These are phyloP conservation scores for Monopis laevigella DNA, from an alignment of 2,888 invertebrate species.

Conservation along the genomic window DNA sequence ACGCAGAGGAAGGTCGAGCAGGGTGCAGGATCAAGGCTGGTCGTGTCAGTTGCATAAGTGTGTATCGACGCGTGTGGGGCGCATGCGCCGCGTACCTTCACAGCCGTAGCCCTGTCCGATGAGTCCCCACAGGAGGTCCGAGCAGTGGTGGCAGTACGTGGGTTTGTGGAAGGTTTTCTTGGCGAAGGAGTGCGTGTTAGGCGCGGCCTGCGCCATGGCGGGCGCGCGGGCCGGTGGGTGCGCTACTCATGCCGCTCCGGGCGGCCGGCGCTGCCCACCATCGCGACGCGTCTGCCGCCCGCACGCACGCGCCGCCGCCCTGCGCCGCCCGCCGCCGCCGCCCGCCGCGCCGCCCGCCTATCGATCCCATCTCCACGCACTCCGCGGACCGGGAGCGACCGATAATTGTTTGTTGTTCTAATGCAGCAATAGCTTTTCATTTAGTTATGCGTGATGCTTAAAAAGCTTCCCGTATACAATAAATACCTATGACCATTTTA, in stretches of 20 bases:
- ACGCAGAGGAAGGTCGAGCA: slow-evolving; percentile 24
- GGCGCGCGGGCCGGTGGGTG: slow-evolving; percentile 63
- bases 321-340: slow-evolving; percentile 29
- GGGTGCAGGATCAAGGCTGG: slow-evolving; percentile 15
- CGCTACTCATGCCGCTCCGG: slow-evolving; percentile 66
- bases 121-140: slow-evolving; percentile 99
- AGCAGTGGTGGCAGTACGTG: slow-evolving; percentile 99
- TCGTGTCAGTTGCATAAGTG: slow-evolving; percentile 27
- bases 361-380: slow-evolving; percentile 18
- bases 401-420: too few species aligned
- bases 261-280: slow-evolving; percentile 68
- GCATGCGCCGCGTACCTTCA: slow-evolving; percentile 83
- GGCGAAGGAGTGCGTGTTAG: slow-evolving; percentile 92
- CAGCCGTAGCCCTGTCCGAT: slow-evolving; percentile 99
- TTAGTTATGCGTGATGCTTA: too few species aligned
- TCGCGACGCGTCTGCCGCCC: slow-evolving; percentile 63
- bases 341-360: slow-evolving; percentile 24
- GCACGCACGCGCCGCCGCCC: slow-evolving; percentile 13
- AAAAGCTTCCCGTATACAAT: too few species aligned
- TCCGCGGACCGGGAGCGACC: slow-evolving; percentile 1
- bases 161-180: slow-evolving; percentile 99
- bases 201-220: slow-evolving; percentile 68
- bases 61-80: slow-evolving; percentile 30
- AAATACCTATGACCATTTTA: too few species aligned
- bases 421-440: too few species aligned